These are phyloP conservation scores for Callipepla californica DNA, from an alignment of 2,113 vertebrate species.

Conservation along the genomic window DNA sequence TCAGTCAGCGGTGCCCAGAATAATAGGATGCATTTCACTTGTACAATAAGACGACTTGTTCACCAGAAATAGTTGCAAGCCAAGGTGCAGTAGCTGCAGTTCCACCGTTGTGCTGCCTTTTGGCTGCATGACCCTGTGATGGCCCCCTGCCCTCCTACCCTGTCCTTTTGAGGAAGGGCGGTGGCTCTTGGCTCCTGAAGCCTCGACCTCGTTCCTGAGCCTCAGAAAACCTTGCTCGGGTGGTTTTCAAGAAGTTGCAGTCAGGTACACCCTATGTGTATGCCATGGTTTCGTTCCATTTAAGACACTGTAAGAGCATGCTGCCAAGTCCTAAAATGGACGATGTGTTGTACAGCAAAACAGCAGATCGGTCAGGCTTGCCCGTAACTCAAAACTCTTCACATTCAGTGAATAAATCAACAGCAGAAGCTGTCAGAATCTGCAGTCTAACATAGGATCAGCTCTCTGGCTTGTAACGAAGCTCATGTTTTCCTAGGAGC, in stretches of 20 bases:
- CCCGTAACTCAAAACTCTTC: neutral
- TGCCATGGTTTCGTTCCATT: neutral
- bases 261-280: neutral
- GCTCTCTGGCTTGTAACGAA: neutral
- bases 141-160: neutral
- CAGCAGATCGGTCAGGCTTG: neutral
- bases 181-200: neutral
- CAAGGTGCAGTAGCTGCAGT: slow-evolving; percentile 36
- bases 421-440: neutral
- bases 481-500: neutral
- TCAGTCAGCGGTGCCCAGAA: slow-evolving; percentile 48
- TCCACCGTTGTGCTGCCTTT: neutral
- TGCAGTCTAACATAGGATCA: neutral
- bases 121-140: neutral
- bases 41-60: slow-evolving; percentile 52
- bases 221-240: neutral
- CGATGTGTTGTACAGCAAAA: neutral
- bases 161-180: neutral
- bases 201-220: neutral
- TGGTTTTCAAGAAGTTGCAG: neutral
- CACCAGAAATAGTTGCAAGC: slow-evolving; percentile 54
- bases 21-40: slow-evolving; percentile 64
- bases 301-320: neutral
- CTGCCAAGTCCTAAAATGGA: neutral
- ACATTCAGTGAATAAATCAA: neutral